phyloP scores from a whole-genome alignment of 2,888 invertebrate genomes.

The Scaptomyza polygonia region DNA sequence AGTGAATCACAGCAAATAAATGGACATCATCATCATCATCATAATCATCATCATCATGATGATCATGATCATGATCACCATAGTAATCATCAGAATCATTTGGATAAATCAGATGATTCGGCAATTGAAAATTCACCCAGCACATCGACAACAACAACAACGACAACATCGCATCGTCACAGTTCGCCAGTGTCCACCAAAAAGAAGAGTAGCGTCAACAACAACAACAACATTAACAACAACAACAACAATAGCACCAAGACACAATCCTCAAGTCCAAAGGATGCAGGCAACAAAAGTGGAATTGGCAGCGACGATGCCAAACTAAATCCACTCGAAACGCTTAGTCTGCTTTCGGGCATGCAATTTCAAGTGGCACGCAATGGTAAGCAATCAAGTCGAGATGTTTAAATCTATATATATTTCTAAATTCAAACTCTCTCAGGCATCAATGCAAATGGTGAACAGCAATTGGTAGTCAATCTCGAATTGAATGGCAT shows the following conservation, averaged over 20 bases:
- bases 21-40: slow-evolving; percentile 63
- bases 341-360: slow-evolving; percentile 78
- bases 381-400: slow-evolving; percentile 87
- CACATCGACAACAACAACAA: slow-evolving; percentile 72
- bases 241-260: slow-evolving; percentile 41
- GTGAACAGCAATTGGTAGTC: slow-evolving; percentile 95
- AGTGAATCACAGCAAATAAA: slow-evolving; percentile 67
- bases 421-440: slow-evolving; percentile 6
- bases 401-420: not conserved
- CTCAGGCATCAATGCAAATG: slow-evolving; percentile 91
- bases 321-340: slow-evolving; percentile 61
- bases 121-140: slow-evolving; percentile 82
- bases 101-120: slow-evolving; percentile 81
- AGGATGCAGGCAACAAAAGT: slow-evolving; percentile 33
- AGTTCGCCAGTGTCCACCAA: slow-evolving; percentile 80
- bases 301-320: slow-evolving; percentile 4
- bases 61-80: slow-evolving; percentile 38
- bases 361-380: slow-evolving; percentile 92
- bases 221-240: slow-evolving; percentile 25
- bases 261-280: slow-evolving; percentile 37
- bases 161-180: slow-evolving; percentile 64
- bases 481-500: slow-evolving; percentile 98
- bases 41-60: slow-evolving; percentile 32
- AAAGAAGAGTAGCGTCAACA: slow-evolving; percentile 61
- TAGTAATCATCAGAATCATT: slow-evolving; percentile 50